Conservation (phyloP, 2,888 invertebrate genomes). For the Stenotaenia linearis region DNA sequence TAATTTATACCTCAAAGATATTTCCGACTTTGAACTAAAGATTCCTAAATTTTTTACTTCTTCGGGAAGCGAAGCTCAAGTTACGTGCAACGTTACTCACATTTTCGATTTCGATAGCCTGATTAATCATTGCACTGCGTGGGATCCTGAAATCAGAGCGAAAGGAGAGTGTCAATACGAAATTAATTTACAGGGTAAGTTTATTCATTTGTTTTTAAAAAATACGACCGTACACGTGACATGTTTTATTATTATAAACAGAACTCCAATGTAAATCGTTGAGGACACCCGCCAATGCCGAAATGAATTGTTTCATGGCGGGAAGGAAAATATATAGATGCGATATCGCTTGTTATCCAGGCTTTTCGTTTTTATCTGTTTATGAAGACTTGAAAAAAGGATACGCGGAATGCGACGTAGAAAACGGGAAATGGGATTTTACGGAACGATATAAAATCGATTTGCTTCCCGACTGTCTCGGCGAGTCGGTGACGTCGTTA, state of each 20-base stretch:
- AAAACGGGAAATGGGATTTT: conserved; percentile 2
- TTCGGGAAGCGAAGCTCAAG: background rate
- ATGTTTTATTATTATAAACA: too few relatives aligned
- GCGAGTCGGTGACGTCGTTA: background rate
- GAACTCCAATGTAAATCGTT: background rate
- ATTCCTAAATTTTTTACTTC: background rate
- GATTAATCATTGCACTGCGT: background rate
- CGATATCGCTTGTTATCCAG: background rate
- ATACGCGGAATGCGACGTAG: background rate
- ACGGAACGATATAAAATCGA: background rate
- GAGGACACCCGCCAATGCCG: background rate
- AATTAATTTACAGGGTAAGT: background rate
- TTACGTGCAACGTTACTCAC: background rate
- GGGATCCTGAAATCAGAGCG: background rate
- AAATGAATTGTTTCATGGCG: background rate
- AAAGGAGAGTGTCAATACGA: background rate
- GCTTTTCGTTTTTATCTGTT: background rate
- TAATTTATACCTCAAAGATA: background rate
- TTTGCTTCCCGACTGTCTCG: background rate
- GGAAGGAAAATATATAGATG: background rate
- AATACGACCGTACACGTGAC: too few relatives aligned
- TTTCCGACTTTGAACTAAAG: too few relatives aligned
- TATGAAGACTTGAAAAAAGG: background rate
- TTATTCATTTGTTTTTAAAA: too few relatives aligned
- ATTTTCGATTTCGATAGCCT: background rate